phyloP scores from a whole-genome alignment of 35 echinoderm and acorn worm genomes.

The Acanthaster planci region DNA sequence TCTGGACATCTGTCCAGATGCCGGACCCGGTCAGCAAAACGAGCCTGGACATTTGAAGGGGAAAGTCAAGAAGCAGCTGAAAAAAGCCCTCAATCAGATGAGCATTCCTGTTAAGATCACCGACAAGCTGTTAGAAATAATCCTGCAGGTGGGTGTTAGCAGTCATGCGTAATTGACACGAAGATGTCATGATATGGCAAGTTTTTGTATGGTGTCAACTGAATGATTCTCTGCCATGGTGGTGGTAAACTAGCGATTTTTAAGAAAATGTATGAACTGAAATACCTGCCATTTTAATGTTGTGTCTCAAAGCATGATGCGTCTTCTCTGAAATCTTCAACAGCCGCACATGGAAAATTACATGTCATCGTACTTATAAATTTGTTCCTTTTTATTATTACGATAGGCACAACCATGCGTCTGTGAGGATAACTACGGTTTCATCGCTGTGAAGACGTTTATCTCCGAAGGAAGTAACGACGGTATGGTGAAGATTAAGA shows the following conservation, averaged over 20 bases:
- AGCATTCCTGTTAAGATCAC: too few species aligned
- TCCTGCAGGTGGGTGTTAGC: background rate
- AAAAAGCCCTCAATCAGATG: background rate
- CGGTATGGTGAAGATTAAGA: background rate
- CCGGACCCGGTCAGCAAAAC: background rate
- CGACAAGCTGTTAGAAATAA: background rate
- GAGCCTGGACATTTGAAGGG: background rate
- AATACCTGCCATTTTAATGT: too few species aligned
- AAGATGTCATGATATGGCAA: too few species aligned
- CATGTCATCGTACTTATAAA: background rate
- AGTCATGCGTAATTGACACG: too few species aligned
- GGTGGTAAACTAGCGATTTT: too few species aligned
- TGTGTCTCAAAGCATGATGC: too few species aligned
- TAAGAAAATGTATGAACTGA: too few species aligned
- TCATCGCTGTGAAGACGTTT: background rate
- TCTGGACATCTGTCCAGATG: background rate
- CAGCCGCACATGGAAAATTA: too few species aligned
- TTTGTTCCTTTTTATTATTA: background rate
- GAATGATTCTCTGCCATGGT: too few species aligned
- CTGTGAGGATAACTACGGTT: background rate
- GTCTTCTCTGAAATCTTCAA: too few species aligned
- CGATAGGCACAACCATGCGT: slow-evolving; percentile 4
- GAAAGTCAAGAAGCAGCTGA: background rate
- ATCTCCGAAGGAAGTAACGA: background rate
- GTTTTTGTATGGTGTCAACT: too few species aligned